Percentiles rank a stretch among this genome's conserved stretches.
Conservation (phyloP, 2,113 vertebrate species). For the Rhineura floridana region DNA sequence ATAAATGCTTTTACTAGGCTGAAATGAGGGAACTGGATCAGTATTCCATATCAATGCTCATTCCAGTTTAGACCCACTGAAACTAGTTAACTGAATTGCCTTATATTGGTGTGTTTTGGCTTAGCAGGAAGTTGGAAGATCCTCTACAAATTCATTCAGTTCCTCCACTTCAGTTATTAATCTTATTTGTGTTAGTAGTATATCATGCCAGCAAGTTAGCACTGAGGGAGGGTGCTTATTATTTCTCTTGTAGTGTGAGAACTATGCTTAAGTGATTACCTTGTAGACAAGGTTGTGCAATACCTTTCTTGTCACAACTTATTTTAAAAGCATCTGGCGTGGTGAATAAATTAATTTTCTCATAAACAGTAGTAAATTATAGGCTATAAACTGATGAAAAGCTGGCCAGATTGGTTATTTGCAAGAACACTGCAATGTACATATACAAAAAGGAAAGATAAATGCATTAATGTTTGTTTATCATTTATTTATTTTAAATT, state of each 20-base stretch:
- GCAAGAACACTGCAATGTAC: not conserved
- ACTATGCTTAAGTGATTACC: conserved; percentile 1
- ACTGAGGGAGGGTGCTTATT: not conserved
- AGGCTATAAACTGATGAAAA: not conserved
- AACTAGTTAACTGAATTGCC: not conserved
- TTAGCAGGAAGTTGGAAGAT: not conserved
- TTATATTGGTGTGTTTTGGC: not conserved
- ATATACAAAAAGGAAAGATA: not conserved
- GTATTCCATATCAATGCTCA: not conserved
- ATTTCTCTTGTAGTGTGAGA: conserved; percentile 17
- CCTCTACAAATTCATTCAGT: not conserved
- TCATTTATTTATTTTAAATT: not conserved
- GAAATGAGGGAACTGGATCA: not conserved
- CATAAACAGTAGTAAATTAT: not conserved
- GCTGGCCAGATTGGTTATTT: not conserved
- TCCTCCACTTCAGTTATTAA: not conserved
- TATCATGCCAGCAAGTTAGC: not conserved
- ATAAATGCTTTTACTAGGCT: conserved; percentile 7
- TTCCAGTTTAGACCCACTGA: not conserved
- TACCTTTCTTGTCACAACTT: conserved; percentile 16
- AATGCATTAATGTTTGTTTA: not conserved
- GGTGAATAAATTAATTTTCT: conserved; percentile 8
- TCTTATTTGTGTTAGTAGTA: not conserved
- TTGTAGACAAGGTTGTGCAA: not conserved
- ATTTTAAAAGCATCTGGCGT: conserved; percentile 14